Base-by-base conservation (phyloP, 2,113 vertebrate genomes). In the Nyctereutes procyonoides region DNA sequence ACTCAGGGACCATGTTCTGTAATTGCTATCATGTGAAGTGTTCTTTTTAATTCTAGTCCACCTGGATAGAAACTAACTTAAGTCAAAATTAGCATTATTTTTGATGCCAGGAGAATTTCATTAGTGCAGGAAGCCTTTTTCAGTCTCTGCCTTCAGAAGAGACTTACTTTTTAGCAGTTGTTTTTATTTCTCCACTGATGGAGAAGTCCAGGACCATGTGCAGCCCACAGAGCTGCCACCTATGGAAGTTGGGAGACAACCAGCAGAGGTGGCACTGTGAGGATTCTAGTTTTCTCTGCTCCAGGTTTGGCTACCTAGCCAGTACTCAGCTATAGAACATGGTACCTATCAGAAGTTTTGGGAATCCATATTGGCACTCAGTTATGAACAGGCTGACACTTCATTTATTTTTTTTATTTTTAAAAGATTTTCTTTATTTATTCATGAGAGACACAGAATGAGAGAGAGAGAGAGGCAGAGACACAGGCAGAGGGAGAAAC, bases 111-210 rank as follows among this genome's bases (percentile, higher is more conserved):
- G 97, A 97, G 8, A 97, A 85, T 95, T 98, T 95, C 58, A 88
- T 96, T 97, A 97, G 92, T 97, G 98, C 69, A 67, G 96, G 88
- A 83, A 97, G 96, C 91, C 97, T 97, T 98, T 97, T 97, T 95
- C 96, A 98, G 89, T 93, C 65, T 98, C 95, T 97, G 93, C 93
- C 94, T 58, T 51, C 35, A 96, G 95, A 97, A 98, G 96, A 98
- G 98, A 96, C 63, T 97, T 93, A 56, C 12, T 96, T 97, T 98
- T 97, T 98, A 98, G 96, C 97, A 98, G 63, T 98, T 98, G 90
- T 96, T 98, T 94, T 93, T 69, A 93, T 95, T 98, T 96, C 90
- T 97, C 51, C 71, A 4, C 90, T 79, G 62, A 77, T 81, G 48
- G 51, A 96, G 53, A 93, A n/a, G 8, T 88, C 96, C 26, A 56